Percentiles rank a stretch among this genome's conserved stretches.
These are phyloP conservation scores for Schizaphis graminum DNA, from an alignment of 2,888 invertebrate species.

Conservation along the genomic window DNA sequence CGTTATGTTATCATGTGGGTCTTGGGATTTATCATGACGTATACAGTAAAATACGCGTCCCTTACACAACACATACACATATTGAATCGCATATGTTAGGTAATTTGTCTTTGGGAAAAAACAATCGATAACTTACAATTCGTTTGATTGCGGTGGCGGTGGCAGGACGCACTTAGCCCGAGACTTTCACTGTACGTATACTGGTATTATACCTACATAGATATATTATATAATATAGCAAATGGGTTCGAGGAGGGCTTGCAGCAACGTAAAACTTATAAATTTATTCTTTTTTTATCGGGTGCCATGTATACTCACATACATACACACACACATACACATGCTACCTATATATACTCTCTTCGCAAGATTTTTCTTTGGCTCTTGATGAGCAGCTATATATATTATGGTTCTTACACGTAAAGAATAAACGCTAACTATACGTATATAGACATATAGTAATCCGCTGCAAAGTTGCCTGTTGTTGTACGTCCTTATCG, in stretches of 20 bases:
- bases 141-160: slow-evolving; percentile 33
- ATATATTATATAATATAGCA: background rate
- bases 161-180: background rate
- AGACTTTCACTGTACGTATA: background rate
- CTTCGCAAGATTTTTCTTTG: background rate
- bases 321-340: background rate
- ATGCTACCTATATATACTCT: background rate
- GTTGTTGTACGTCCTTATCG: slow-evolving; percentile 3
- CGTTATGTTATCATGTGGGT: background rate
- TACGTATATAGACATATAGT: background rate
- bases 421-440: background rate
- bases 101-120: slow-evolving; percentile 20
- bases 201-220: background rate
- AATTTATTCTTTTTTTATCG: slow-evolving; percentile 10
- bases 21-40: background rate
- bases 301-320: background rate
- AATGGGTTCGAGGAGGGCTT: background rate
- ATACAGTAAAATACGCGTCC: background rate
- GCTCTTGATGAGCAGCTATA: background rate
- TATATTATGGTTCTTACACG: background rate
- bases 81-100: background rate
- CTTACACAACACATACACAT: background rate
- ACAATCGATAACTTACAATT: slow-evolving; percentile 51
- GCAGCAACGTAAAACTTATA: background rate
- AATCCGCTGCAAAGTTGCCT: slow-evolving; percentile 22